phyloP scores from a whole-genome alignment of 2,888 invertebrate genomes.

The Hemithea aestivaria region DNA sequence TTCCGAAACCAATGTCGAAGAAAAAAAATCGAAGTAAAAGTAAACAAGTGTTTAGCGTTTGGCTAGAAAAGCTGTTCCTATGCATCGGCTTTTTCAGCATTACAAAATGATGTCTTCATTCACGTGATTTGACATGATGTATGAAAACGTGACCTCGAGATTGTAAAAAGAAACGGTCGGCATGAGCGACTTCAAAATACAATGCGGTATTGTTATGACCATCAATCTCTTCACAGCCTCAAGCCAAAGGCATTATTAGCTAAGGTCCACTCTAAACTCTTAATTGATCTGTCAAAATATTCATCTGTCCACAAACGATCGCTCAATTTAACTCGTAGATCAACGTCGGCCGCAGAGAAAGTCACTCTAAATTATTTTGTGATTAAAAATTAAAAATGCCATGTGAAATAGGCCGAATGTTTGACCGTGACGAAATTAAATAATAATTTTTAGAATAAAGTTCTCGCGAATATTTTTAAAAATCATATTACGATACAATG shows the following conservation, averaged over 20 bases:
- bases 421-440: constrained; percentile 7
- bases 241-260: too few species aligned
- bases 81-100: too few species aligned
- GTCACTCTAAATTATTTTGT: constrained; percentile 29
- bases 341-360: constrained; percentile 48
- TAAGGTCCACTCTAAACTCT: constrained; percentile 30
- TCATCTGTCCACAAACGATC: constrained; percentile 44
- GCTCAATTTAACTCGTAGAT: constrained; percentile 53
- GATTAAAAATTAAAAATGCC: constrained; percentile 16
- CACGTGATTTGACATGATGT: too few species aligned
- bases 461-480: constrained; percentile 11
- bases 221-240: constrained; percentile 28
- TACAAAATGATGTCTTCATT: too few species aligned
- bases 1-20: too few species aligned
- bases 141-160: too few species aligned
- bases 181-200: too few species aligned
- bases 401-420: constrained; percentile 16
- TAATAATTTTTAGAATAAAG: constrained; percentile 11
- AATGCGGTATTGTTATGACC: constrained; percentile 20
- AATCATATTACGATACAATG: constrained; percentile 5
- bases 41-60: too few species aligned
- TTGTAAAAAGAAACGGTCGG: too few species aligned
- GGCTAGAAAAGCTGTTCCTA: too few species aligned
- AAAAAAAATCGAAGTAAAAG: too few species aligned
- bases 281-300: constrained; percentile 62